Percentiles rank a stretch among this genome's conserved stretches.
Evolutionary conservation across 1,140 invertebrate genomes (phyloP).

Genomic region (Trichoplusia ni): DNA sequence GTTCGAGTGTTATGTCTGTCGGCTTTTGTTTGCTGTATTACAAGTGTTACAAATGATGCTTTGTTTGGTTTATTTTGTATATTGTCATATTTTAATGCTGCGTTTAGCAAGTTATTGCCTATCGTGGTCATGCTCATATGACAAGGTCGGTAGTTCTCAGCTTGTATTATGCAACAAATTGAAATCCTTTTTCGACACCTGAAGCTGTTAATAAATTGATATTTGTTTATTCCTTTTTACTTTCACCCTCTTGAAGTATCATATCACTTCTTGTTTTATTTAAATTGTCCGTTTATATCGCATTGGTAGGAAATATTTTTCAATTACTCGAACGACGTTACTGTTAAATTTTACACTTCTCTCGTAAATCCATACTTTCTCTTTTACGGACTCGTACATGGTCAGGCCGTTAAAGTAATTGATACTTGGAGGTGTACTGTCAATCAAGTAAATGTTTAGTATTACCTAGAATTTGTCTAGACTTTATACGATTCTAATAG

Average conservation of each 20-base stretch:
- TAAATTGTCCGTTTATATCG: neutral
- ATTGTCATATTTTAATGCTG: neutral
- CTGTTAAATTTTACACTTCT: slow-evolving; percentile 33
- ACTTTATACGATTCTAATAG: neutral
- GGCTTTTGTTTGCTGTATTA: slow-evolving; percentile 17
- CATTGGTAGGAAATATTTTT: slow-evolving; percentile 8
- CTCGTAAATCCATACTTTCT: slow-evolving; percentile 42
- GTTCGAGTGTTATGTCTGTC: slow-evolving; percentile 10
- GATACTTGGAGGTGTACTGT: slow-evolving; percentile 34
- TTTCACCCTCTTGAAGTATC: neutral
- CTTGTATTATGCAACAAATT: too few relatives aligned
- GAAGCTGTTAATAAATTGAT: neutral
- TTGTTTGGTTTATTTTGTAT: neutral
- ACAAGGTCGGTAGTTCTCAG: too few relatives aligned
- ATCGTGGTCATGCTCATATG: too few relatives aligned
- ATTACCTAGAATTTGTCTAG: slow-evolving; percentile 30
- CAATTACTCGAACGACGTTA: slow-evolving; percentile 15
- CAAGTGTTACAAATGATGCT: slow-evolving; percentile 18
- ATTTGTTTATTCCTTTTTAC: neutral
- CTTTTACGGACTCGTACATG: slow-evolving; percentile 32
- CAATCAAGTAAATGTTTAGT: slow-evolving; percentile 36
- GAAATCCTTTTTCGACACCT: too few relatives aligned
- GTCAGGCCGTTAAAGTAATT: slow-evolving; percentile 35
- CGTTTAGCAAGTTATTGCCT: neutral
- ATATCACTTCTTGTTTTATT: neutral